These are phyloP conservation scores for Drosophila kepulauana DNA, from an alignment of 1,140 invertebrate genomes.

Conservation along the genomic window DNA sequence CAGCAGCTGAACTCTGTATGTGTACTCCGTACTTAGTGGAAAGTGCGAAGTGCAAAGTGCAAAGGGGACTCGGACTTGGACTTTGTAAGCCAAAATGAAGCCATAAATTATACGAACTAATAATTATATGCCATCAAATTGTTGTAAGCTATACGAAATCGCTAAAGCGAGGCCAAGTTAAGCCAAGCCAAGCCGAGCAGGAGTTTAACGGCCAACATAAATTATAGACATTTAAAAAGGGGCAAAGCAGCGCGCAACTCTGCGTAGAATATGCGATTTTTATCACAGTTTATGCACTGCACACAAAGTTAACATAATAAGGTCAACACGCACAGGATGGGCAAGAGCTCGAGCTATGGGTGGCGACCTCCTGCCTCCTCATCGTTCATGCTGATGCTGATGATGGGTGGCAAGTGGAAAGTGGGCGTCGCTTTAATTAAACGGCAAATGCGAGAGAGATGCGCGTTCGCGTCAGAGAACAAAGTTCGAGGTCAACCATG, in stretches of 20 bases:
- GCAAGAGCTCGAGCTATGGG: background rate
- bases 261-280: conserved; percentile 77
- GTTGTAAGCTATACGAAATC: conserved; percentile 65
- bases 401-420: background rate
- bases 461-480: conserved; percentile 47
- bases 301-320: conserved; percentile 83
- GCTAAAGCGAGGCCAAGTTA: conserved; percentile 11
- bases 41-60: background rate
- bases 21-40: background rate
- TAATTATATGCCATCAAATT: conserved; percentile 82
- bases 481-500: conserved; percentile 70
- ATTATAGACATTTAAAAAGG: conserved; percentile 77
- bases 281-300: conserved; percentile 81
- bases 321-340: conserved; percentile 71
- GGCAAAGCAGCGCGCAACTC: conserved; percentile 29
- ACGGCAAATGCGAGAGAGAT: conserved; percentile 57
- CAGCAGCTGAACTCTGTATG: conserved; percentile 25
- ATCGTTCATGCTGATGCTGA: background rate
- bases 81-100: conserved; percentile 76
- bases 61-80: conserved; percentile 21
- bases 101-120: conserved; percentile 82
- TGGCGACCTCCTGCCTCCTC: background rate
- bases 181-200: conserved; percentile 28
- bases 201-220: conserved; percentile 77
- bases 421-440: conserved; percentile 70